Base-by-base conservation (phyloP, 2,888 invertebrate species). In the Caenorhabditis imperialis region DNA sequence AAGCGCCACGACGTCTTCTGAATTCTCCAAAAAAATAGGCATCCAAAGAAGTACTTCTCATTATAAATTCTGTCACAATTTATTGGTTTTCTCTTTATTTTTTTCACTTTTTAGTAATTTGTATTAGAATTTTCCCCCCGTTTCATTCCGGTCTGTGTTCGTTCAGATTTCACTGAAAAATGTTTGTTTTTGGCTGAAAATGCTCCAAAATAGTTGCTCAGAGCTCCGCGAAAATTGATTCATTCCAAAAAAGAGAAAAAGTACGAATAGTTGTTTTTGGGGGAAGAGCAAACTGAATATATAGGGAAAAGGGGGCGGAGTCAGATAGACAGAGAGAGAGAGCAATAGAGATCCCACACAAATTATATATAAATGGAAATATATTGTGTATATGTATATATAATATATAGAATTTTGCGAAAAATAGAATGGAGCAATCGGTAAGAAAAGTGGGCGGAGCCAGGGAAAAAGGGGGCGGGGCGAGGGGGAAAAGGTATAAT, bases 311-410 rank as follows among this genome's bases (percentile, higher is more conserved):
- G 14, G 23, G 14, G 14, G 14, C 16, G 44, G 23, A 14, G n/a
- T n/a, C n/a, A n/a, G n/a, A 44, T n/a, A 47, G 12, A 45, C 12
- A 23, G 22, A 47, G 30, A 47, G 30, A 47, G 47, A 47, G 27
- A 47, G 30, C 47, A 27, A 27, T 27, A 47, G 47, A 47, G 47
- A 47, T 47, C 47, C 47, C 47, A 47, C 20, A 47, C 14, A 47
- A 30, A 30, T 30, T 30, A 30, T 30, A 30, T 6, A 47, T 47
- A 16, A 47, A 27, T 47, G 22, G 23, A 10, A 47, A 27, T 47
- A 47, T 30, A 30, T 10, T 30, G 30, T 7, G 30, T 7, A 10
- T 30, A 10, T 30, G 30, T 10, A 30, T 27, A 25, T 16, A 16
- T 23, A 27, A 27, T 23, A 47, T 23, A 27, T 25, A 27, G 47